A percentile compares a stretch with the other conserved stretches of the same genome.
phyloP scores from a whole-genome alignment of 2,888 invertebrate species.

The Pecten maximus region DNA sequence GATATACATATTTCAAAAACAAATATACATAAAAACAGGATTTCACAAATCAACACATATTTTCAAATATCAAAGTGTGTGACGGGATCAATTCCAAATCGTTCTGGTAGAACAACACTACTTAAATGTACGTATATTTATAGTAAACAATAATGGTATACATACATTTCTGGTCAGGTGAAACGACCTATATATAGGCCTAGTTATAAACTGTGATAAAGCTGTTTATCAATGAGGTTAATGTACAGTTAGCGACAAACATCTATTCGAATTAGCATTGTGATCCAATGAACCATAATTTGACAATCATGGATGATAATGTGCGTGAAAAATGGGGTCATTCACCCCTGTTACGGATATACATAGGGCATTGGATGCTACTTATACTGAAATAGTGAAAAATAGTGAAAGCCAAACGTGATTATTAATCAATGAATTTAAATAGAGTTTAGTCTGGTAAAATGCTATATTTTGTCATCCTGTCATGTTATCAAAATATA shows the following conservation, averaged over 20 bases:
- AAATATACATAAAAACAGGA: not conserved
- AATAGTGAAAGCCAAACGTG: too few species aligned
- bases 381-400: too few species aligned
- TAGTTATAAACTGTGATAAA: not conserved
- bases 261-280: not conserved
- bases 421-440: too few species aligned
- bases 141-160: not conserved
- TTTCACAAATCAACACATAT: constrained; percentile 24
- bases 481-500: too few species aligned
- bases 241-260: not conserved
- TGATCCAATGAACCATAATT: not conserved
- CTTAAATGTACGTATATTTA: not conserved
- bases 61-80: not conserved
- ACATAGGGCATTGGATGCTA: too few species aligned
- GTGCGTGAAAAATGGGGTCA: not conserved
- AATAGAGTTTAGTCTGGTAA: too few species aligned
- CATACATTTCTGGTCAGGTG: not conserved
- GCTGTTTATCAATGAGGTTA: not conserved
- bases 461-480: too few species aligned
- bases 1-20: not conserved
- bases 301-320: not conserved
- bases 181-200: not conserved
- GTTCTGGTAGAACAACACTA: not conserved
- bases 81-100: not conserved
- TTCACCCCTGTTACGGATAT: not conserved